These are phyloP conservation scores for Neoarius graeffei DNA, from an alignment of 2,113 vertebrate species.

Conservation along the genomic window DNA sequence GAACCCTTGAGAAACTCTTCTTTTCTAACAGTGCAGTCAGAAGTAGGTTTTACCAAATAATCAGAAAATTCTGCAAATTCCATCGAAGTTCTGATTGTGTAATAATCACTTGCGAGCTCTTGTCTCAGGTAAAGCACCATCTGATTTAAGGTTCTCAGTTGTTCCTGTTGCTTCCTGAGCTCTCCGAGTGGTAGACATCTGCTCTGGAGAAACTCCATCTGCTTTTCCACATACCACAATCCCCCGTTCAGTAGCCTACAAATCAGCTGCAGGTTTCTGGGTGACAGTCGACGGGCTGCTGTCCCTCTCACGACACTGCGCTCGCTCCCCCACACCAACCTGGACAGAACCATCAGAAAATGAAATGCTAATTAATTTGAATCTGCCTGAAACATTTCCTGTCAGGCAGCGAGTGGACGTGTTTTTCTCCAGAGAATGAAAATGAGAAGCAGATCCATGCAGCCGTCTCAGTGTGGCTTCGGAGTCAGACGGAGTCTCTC, in stretches of 20 bases:
- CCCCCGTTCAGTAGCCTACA: conserved; percentile 27
- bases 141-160: conserved; percentile 35
- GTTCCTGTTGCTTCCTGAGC: conserved; percentile 36
- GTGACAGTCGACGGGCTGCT: conserved; percentile 23
- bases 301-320: not conserved
- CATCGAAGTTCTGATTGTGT: not conserved
- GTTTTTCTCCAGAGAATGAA: conserved; percentile 27
- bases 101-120: not conserved
- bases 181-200: conserved; percentile 45
- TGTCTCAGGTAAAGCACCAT: not conserved
- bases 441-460: conserved; percentile 49
- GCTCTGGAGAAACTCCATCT: conserved; percentile 31
- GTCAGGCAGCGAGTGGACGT: conserved; percentile 11
- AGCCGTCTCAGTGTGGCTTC: not conserved
- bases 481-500: conserved; percentile 8
- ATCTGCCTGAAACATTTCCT: conserved; percentile 42
- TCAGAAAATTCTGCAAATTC: not conserved
- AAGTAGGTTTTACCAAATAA: not conserved
- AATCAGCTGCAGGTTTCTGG: conserved; percentile 43
- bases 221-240: conserved; percentile 26
- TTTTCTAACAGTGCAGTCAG: not conserved
- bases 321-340: conserved; percentile 1
- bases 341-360: conserved; percentile 32
- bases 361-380: conserved; percentile 36
- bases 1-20: not conserved